Conservation (phyloP, 2,797 vertebrate species). For the Falco columbarius region DNA sequence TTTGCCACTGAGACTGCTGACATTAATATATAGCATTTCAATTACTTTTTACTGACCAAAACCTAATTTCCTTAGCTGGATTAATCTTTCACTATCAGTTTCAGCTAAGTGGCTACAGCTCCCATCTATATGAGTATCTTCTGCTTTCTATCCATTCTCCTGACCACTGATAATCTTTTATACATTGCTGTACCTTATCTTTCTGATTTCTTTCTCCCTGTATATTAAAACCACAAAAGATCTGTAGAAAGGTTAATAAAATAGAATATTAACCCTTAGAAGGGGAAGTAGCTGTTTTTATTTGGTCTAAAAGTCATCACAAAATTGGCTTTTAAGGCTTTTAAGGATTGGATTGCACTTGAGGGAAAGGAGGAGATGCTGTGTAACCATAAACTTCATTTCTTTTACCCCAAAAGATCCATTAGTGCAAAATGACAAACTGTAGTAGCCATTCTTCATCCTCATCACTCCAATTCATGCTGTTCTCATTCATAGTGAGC, state of each 20-base stretch:
- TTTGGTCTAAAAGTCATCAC: neutral
- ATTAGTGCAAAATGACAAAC: neutral
- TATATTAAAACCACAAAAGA: conserved; percentile 18
- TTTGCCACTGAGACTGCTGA: neutral
- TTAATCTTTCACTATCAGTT: conserved; percentile 42
- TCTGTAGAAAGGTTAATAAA: conserved; percentile 3
- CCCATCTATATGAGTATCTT: neutral
- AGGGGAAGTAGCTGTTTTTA: neutral
- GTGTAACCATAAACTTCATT: neutral
- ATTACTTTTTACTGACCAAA: conserved; percentile 4
- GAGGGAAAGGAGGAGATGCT: neutral
- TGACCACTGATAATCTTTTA: conserved; percentile 10
- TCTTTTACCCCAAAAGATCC: neutral
- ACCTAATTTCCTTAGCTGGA: conserved; percentile 50
- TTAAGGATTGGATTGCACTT: neutral
- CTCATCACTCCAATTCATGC: neutral
- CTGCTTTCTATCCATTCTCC: neutral
- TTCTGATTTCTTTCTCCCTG: neutral
- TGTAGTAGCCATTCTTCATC: neutral
- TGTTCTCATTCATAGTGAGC: neutral
- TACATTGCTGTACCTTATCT: neutral
- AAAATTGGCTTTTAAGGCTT: neutral
- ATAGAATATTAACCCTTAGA: neutral
- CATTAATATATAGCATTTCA: conserved; percentile 2
- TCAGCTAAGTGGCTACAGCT: conserved; percentile 19